A percentile compares a stretch with the other conserved stretches of the same genome.
phyloP scores from a whole-genome alignment of 2,797 vertebrate genomes.

The Poeciliopsis gracilis region DNA sequence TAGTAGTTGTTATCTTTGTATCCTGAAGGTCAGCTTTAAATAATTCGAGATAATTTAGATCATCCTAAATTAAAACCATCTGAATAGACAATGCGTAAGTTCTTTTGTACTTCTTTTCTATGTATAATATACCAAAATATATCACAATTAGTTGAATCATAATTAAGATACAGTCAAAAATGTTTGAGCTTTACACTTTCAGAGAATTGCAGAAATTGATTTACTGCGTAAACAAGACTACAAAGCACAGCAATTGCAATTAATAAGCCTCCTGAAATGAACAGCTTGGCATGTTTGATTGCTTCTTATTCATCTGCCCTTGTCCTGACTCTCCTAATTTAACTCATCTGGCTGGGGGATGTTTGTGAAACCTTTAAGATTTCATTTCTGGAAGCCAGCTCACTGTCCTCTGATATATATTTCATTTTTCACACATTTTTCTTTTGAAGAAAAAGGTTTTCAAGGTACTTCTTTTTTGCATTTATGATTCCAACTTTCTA shows the following conservation, averaged over 20 bases:
- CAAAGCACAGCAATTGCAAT: neutral
- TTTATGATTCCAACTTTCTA: neutral
- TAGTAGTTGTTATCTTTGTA: neutral
- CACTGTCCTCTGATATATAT: neutral
- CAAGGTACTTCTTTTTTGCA: neutral
- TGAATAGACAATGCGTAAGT: no score
- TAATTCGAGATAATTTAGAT: no score
- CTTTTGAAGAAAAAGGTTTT: neutral
- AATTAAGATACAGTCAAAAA: neutral
- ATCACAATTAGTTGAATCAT: neutral
- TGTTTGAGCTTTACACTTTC: neutral
- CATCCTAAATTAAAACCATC: no score
- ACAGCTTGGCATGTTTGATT: neutral
- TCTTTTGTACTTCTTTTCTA: no score
- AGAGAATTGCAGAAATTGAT: neutral
- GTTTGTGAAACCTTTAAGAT: neutral
- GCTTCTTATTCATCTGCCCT: neutral
- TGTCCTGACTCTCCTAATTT: neutral
- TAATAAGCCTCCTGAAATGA: neutral
- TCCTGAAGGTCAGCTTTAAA: neutral
- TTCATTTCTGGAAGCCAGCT: constrained; percentile 1
- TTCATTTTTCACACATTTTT: neutral
- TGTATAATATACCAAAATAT: no score
- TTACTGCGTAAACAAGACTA: neutral
- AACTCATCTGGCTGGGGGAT: neutral